Base-by-base conservation (phyloP, 2,888 invertebrate genomes). In the Lithophane socia region DNA sequence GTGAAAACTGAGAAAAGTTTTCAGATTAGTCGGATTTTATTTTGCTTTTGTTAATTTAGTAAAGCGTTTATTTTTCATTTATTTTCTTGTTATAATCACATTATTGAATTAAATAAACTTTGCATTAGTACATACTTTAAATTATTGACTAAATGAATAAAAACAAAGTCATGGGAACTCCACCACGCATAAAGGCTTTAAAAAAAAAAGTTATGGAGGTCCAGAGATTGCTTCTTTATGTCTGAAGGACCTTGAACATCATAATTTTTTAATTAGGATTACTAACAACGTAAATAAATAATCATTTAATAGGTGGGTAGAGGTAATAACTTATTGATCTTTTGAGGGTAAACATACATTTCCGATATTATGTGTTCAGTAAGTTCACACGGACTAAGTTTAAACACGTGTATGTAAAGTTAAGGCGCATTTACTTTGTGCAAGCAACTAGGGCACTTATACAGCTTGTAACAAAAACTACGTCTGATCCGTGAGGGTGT, bases 341-440 rank as follows among this genome's bases (percentile, higher is more conserved):
- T 61, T 61, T 42, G 42, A 47, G 24, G 24, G 29, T 52, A 60
- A 68, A 69, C n/a, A 70, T 16, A 71, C 47, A 5, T 79, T 77
- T 71, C 21, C n/a, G 8, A 60, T 60, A 73, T 70, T 9, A 29
- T n/a, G 29, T 54, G 21, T 61, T 52, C 56, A 42, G 21, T 77
- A 63, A 16, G 10, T 77, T 47, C n/a, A 37, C 49, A 75, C 63
- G 42, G 12, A 58, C 47, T 29, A 52, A 79, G 18, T 67, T 29
- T 10, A 5, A 21, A 52, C 61, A 61, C 60, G 52, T 68, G 58
- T 67, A 12, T 24, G 7, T n/a, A 3, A 70, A 10, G n/a, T n/a
- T 16, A 54, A 18, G 37, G 9, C 2, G 18, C 3, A 18, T 63
- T 56, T 29, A 21, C 21, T 16, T 18, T 29, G 37, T n/a, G 37